Evolutionary conservation across 2,888 invertebrate species (phyloP).

Genomic region (Lydus trimaculatus): DNA sequence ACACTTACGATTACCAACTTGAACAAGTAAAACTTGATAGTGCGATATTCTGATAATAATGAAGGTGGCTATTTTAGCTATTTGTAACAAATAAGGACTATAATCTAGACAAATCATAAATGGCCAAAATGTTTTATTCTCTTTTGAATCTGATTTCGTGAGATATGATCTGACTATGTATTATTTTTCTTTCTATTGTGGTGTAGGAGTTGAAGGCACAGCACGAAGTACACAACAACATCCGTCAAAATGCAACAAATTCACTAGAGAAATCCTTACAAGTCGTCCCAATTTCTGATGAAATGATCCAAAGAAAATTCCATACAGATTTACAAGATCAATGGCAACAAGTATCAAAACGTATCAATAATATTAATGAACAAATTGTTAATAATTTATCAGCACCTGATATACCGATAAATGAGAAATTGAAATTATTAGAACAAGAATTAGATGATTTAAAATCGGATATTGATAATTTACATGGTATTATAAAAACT

Average conservation of each 20-base stretch:
- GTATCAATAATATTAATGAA: slow-evolving; percentile 72
- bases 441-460: slow-evolving; percentile 81
- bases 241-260: slow-evolving; percentile 75
- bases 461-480: slow-evolving; percentile 71
- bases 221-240: slow-evolving; percentile 81
- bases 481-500: slow-evolving; percentile 81
- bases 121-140: too few relatives aligned
- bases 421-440: slow-evolving; percentile 76
- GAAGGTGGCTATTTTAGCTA: too few relatives aligned
- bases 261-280: slow-evolving; percentile 80
- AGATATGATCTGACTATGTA: too few relatives aligned
- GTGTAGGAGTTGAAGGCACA: slow-evolving; percentile 81
- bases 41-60: too few relatives aligned
- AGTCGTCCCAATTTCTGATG: slow-evolving; percentile 83
- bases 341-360: slow-evolving; percentile 72
- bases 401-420: slow-evolving; percentile 75
- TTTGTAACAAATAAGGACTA: too few relatives aligned
- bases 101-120: too few relatives aligned
- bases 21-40: too few relatives aligned
- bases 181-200: background rate
- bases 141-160: too few relatives aligned
- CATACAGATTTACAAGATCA: slow-evolving; percentile 79
- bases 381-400: slow-evolving; percentile 75
- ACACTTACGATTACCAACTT: too few relatives aligned
- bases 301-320: slow-evolving; percentile 81